phyloP scores from a whole-genome alignment of 2,888 invertebrate species.

The Julus scandinavius region DNA sequence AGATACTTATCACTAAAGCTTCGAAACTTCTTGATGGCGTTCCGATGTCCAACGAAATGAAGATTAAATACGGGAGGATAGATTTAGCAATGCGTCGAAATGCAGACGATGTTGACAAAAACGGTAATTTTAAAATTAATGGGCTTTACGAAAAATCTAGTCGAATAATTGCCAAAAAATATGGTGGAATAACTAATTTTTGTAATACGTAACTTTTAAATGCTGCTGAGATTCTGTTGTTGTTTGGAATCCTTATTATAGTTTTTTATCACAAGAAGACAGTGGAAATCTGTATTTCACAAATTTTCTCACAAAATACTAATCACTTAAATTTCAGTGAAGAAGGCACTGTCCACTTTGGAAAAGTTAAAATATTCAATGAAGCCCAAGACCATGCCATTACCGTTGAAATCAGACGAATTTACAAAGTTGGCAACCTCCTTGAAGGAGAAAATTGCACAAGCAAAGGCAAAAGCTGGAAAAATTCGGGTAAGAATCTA shows the following conservation, averaged over 20 bases:
- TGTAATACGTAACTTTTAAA: neutral
- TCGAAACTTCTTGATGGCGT: neutral
- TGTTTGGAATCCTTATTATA: too few species aligned
- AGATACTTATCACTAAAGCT: neutral
- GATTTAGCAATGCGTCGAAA: neutral
- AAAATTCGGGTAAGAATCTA: constrained; percentile 8
- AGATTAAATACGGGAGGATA: neutral
- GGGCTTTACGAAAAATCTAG: too few species aligned
- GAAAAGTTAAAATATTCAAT: neutral
- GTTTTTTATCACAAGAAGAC: too few species aligned
- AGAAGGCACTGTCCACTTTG: neutral
- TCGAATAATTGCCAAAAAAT: too few species aligned
- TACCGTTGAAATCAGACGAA: neutral
- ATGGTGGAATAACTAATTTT: too few species aligned
- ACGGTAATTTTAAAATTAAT: neutral
- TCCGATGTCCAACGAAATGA: neutral
- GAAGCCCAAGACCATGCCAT: neutral
- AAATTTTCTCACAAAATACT: neutral
- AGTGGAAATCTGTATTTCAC: too few species aligned
- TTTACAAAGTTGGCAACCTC: neutral
- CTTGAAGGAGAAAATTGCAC: neutral
- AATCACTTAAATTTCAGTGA: neutral
- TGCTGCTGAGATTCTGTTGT: neutral
- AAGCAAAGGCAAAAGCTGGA: neutral
- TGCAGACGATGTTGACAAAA: neutral